Base-by-base conservation (phyloP, 1,140 invertebrate genomes). In the Megalopta genalis region DNA sequence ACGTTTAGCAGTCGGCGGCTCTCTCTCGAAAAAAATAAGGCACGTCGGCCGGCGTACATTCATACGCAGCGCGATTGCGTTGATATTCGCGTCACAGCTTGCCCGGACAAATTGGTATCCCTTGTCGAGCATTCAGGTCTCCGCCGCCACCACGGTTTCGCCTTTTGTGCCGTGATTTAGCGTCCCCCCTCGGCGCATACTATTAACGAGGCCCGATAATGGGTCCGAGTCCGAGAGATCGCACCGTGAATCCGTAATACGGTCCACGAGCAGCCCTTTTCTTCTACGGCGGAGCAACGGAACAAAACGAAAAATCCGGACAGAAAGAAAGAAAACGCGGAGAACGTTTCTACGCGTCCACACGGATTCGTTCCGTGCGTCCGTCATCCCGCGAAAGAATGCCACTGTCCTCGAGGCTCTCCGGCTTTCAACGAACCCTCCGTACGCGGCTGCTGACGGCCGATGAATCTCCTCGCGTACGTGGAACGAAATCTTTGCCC, bases 51-150 rank as follows among this genome's bases (percentile, higher is more conserved):
- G 42, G 42, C 42, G 14, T 46, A 46, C 10, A 46, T 46, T 32
- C 32, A 32, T 32, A 32, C 32, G 32, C 32, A 32, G 14, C 42
- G 14, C 42, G 10, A 46, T 46, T 46, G 42, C 67, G 80, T 90
- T 88, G 87, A 88, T 89, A 90, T 90, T 89, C 89, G 82, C 81
- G 86, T 88, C 87, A 83, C 85, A 88, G 84, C 88, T 87, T 46
- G 90, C 90, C 89, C 85, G 87, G 88, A 90, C 90, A 90, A 91
- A 91, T 90, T 89, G 89, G 90, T 89, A 88, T 90, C 87, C 86
- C 83, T 73, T 77, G 80, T 23, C 78, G 66, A 72, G 72, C 72
- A 87, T 90, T 87, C 80, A 87, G 63, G 49, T 52, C 54, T 57
- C 21, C 57, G 65, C 63, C 80, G 72, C 68, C 66, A 65, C 71